These are phyloP conservation scores for Sphaerophoria taeniata DNA, from an alignment of 2,888 invertebrate genomes.

Conservation along the genomic window DNA sequence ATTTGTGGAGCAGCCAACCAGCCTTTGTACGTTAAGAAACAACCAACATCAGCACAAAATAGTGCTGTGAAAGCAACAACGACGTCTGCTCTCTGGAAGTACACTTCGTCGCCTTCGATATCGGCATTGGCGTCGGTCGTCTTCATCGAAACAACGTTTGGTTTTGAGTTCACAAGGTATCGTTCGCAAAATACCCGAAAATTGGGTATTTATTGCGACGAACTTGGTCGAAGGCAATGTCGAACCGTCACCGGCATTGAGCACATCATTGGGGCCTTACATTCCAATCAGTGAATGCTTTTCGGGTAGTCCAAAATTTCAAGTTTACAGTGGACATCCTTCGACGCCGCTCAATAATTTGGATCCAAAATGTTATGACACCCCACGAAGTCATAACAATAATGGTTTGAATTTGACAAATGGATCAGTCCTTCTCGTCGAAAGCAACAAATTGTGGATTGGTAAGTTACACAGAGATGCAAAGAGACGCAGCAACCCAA, in stretches of 20 bases:
- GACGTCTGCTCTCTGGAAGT: no score
- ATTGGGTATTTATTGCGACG: no score
- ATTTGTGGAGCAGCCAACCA: constrained; percentile 76
- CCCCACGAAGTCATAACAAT: constrained; percentile 82
- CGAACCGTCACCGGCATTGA: no score
- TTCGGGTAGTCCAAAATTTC: no score
- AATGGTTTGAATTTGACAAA: constrained; percentile 82
- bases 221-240: no score
- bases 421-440: constrained; percentile 83
- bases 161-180: constrained; percentile 79
- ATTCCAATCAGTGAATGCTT: no score
- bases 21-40: constrained; percentile 73
- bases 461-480: constrained; percentile 75
- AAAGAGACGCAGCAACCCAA: background rate
- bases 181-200: no score
- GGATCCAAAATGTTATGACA: constrained; percentile 85
- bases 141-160: constrained; percentile 48
- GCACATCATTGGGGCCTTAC: no score
- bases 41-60: constrained; percentile 18
- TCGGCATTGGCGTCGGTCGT: constrained; percentile 9
- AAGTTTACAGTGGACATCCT: no score
- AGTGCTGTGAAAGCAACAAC: background rate
- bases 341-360: no score
- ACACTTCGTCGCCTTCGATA: no score
- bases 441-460: constrained; percentile 82